A percentile compares a stretch with the other conserved stretches of the same genome.
Evolutionary conservation across 2,888 invertebrate species (phyloP).

Genomic region (Onthophagus sagittarius): DNA sequence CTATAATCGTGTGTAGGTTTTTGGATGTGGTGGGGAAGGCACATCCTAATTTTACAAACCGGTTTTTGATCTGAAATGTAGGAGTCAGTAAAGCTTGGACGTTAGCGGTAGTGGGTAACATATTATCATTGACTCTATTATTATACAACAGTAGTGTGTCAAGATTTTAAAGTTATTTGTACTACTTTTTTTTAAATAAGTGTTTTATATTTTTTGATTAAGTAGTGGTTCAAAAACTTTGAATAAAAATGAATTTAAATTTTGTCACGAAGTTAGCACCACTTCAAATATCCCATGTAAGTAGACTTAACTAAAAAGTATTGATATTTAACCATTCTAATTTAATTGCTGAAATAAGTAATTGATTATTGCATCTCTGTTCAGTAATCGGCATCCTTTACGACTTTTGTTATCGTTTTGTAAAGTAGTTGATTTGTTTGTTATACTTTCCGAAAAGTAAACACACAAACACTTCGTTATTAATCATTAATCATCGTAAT

Average conservation of each 20-base stretch:
- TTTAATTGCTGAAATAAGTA: too few relatives aligned
- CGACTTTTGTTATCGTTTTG: neutral
- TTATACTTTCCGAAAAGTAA: neutral
- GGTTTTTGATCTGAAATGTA: neutral
- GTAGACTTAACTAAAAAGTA: neutral
- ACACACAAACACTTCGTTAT: neutral
- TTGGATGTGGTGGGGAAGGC: neutral
- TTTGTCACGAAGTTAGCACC: neutral
- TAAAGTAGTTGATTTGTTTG: neutral
- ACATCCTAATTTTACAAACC: neutral
- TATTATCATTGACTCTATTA: too few relatives aligned
- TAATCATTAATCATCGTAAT: neutral
- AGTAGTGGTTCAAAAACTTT: neutral
- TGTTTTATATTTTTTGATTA: neutral
- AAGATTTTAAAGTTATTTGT: too few relatives aligned
- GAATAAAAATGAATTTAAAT: neutral
- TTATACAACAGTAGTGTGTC: too few relatives aligned
- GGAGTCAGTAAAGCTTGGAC: neutral
- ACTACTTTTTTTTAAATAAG: neutral
- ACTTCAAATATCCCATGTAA: neutral
- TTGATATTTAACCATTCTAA: too few relatives aligned
- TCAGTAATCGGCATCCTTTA: neutral
- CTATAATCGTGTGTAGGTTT: neutral
- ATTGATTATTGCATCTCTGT: too few relatives aligned
- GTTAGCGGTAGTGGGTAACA: neutral